Conservation (phyloP, 2,113 vertebrate genomes). For the Muntiacus muntjak region DNA sequence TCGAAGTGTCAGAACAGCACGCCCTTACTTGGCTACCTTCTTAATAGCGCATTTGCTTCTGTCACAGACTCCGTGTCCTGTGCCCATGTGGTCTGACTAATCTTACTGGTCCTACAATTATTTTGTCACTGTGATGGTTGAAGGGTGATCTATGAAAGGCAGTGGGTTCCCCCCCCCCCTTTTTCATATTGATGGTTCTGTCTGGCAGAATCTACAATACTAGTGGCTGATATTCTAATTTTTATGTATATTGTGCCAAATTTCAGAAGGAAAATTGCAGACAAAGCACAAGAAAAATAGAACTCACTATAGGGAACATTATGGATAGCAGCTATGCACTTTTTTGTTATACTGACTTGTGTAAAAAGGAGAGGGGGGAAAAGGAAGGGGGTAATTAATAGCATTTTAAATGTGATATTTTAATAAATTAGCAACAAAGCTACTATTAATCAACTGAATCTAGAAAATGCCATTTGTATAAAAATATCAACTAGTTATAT, state of each 20-base stretch:
- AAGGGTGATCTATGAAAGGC: constrained; percentile 68
- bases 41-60: constrained; percentile 78
- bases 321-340: neutral
- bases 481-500: neutral
- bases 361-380: neutral
- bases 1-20: constrained; percentile 77
- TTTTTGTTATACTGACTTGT: neutral
- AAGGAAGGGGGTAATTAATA: neutral
- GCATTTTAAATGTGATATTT: neutral
- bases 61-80: constrained; percentile 76
- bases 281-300: neutral
- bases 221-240: constrained; percentile 36
- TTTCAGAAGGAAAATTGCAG: constrained; percentile 28
- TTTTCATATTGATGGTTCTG: constrained; percentile 63
- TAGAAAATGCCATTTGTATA: neutral
- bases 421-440: neutral
- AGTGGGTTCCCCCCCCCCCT: neutral
- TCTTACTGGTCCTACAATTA: constrained; percentile 79
- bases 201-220: constrained; percentile 64
- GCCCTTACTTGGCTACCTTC: constrained; percentile 77
- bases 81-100: constrained; percentile 75
- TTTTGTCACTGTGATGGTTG: constrained; percentile 78
- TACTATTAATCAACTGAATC: neutral
- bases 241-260: constrained; percentile 25
- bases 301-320: neutral